Evolutionary conservation across 2,113 vertebrate genomes (phyloP), one percentile per base, ranked within the genome.

Genomic region (Pica pica): DNA sequence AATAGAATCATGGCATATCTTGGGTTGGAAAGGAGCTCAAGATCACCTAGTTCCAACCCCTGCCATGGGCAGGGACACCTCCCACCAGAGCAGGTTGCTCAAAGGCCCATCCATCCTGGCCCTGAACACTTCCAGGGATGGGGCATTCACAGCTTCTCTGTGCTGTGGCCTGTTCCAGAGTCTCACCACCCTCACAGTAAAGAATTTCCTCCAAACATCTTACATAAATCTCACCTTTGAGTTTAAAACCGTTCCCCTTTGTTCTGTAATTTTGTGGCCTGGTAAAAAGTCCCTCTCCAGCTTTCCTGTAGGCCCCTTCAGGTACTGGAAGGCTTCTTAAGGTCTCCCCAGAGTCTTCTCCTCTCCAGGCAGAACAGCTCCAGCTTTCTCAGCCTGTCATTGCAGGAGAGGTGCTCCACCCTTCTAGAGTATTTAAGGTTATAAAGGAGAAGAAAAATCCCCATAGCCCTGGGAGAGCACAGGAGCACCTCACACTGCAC

Each of bases 171-270:
- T 50, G 13, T 33, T 56, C 18, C 39, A n/a, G 46, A 30, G 46
- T 17, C 30, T 61, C 42, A 44, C 13, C 27, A 56, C 10, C 3
- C 35, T 64, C 71, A 56, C 23, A 37, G 27, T 10, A 63, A 77
- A n/a, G 28, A 37, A 44, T 44, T 83, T 44, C 31, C 15, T 56
- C 20, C 31, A 20, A 33, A 49, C 8, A 56, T 33, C 26, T 70
- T 10, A 10, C 0, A 0, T 20, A 56, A 77, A 37, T 63, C 18
- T 70, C 0, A 0, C 15, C 56, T 77, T 61, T 44, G 28, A 14
- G 7, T 33, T 49, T 63, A 42, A 70, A 77, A 44, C 16, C 9
- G 11, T 28, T 63, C 8, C 5, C 13, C 16, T 55, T 63, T 56
- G 15, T 42, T 56, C 57, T 56, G 4, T 49, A 22, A 37, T 42